Evolutionary conservation across 2,113 vertebrate species (phyloP).

Genomic region (Verasper variegatus): DNA sequence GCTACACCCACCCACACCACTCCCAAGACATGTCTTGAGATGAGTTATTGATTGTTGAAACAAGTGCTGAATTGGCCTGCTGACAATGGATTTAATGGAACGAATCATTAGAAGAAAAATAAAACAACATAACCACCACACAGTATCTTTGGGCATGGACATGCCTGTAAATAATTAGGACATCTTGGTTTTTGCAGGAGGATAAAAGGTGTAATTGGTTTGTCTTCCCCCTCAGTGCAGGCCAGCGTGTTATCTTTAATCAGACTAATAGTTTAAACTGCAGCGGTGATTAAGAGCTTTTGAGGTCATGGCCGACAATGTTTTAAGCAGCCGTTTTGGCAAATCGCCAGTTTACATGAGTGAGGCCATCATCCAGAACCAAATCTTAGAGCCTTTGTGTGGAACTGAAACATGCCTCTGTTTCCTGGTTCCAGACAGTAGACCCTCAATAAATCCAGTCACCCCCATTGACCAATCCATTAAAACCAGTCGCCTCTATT

Average conservation of each 20-base stretch:
- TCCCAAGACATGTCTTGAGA: slow-evolving; percentile 47
- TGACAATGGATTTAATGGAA: slow-evolving; percentile 38
- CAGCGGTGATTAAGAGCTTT: slow-evolving; percentile 34
- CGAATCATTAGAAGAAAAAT: slow-evolving; percentile 10
- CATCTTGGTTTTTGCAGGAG: background rate
- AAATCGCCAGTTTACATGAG: background rate
- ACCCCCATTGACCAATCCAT: slow-evolving; percentile 43
- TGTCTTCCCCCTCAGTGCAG: background rate
- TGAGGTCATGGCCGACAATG: background rate
- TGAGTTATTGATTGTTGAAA: slow-evolving; percentile 65
- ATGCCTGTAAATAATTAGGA: background rate
- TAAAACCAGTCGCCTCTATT: slow-evolving; percentile 54
- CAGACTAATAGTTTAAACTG: slow-evolving; percentile 15
- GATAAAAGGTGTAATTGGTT: slow-evolving; percentile 19
- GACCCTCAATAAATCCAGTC: slow-evolving; percentile 58
- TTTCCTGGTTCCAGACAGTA: slow-evolving; percentile 51
- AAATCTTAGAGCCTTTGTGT: slow-evolving; percentile 33
- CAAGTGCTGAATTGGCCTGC: slow-evolving; percentile 14
- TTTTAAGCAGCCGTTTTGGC: slow-evolving; percentile 17
- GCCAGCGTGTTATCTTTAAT: slow-evolving; percentile 25
- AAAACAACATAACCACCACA: background rate
- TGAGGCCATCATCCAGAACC: slow-evolving; percentile 9
- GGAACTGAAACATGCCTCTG: slow-evolving; percentile 34
- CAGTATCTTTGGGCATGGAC: background rate
- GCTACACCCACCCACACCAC: slow-evolving; percentile 20